Evolutionary conservation across 2,797 vertebrate genomes (phyloP).

Genomic region (Hippoglossus hippoglossus): DNA sequence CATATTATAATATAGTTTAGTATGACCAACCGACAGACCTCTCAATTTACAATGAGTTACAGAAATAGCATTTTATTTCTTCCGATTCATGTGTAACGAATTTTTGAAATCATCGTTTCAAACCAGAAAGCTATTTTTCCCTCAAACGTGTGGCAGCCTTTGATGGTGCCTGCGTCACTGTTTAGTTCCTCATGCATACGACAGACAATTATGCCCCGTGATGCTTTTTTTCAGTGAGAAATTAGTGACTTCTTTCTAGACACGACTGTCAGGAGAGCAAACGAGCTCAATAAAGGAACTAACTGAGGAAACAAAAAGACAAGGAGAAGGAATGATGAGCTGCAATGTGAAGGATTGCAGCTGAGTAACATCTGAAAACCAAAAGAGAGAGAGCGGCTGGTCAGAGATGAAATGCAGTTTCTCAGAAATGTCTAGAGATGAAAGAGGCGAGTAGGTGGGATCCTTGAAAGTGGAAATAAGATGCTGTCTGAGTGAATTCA

Average conservation of each 20-base stretch:
- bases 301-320: constrained; percentile 5
- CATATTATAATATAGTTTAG: no score
- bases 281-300: constrained; percentile 5
- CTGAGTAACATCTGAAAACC: constrained; percentile 5
- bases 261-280: constrained; percentile 2
- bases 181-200: constrained; percentile 8
- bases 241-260: constrained; percentile 5
- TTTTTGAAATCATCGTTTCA: no score
- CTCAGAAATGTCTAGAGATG: constrained; percentile 26
- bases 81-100: no score
- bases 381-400: background rate
- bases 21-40: no score
- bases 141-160: constrained; percentile 10
- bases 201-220: background rate
- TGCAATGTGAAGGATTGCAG: constrained; percentile 23
- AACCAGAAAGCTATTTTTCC: background rate
- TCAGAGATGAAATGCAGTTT: constrained; percentile 12
- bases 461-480: constrained; percentile 32
- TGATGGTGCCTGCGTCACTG: constrained; percentile 12
- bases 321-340: constrained; percentile 10
- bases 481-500: constrained; percentile 13
- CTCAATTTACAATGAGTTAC: no score
- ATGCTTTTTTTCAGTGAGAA: constrained; percentile 10
- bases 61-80: no score
- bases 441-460: constrained; percentile 32